Evolutionary conservation across 2,888 invertebrate species (phyloP), one percentile per base, ranked within the genome.

Genomic region (Terebella lapidaria): DNA sequence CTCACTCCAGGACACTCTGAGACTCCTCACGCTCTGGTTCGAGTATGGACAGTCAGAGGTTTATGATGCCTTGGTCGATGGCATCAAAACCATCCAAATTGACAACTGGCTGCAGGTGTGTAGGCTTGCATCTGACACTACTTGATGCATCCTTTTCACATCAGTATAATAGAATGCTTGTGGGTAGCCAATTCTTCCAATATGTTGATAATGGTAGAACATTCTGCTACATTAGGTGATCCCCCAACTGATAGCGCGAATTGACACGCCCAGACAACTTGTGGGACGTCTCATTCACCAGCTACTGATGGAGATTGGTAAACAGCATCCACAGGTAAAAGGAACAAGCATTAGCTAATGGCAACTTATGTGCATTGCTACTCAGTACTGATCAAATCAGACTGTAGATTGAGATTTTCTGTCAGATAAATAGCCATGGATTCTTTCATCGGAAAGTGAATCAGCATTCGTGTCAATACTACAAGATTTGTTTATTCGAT

Each of bases 31-130:
- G 0, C 83, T 99, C 1, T 97, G 97, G 94, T 99, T 99, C 77
- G 97, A 99, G 77, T 94, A 94, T 75, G 97, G 96, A 0, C 92
- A 96, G 67, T 87, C 89, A 0, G 92, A 93, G 70, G 96, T 99
- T 0, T 91, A 94, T 75, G 94, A 95, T 67, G 94, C 94, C 0
- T 86, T 99, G 45, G 86, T 89, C 0, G 94, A 94, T 70, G 95
- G 95, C 1, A 90, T 97, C 67, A 87, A 91, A 69, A 86, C 90
- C 1, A 94, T 97, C 46, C 94, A 95, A 76, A 93, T 99, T 63
- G 94, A 96, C 74, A 97, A 95, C 2, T 99, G 99, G 99, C 84
- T 99, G 10, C 97, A 99, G 85, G 85, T 84, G 67, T 60, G 63
- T 59, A 28, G 10, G 22, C 49, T 20, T 49, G 10, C 22, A 24